Evolutionary conservation across 2,888 invertebrate species (phyloP), one percentile per base, ranked within the genome.

Genomic region (Ornithoptera alexandrae): DNA sequence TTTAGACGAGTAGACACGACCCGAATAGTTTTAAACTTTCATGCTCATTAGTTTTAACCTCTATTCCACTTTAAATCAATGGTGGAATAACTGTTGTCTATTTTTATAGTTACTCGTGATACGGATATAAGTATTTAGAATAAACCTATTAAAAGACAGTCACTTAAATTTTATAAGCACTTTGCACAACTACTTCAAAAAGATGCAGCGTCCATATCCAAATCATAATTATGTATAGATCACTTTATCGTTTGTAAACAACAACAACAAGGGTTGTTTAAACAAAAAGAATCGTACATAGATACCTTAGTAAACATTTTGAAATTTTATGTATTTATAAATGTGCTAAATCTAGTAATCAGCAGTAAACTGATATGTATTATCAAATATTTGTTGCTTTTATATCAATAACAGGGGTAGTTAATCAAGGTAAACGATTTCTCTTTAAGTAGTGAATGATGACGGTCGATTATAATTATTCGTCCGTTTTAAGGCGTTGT

Each of bases 371-470:
- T 76, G 76, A 72, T 75, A 72, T 67, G 39, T 61, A 61, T 58
- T 62, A 42, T 61, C 53, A 59, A 71, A 70, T 68, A 57, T 30
- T 64, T 20, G 62, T 67, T 62, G 66, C 72, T 72, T 75, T 74
- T 75, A 75, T 75, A 75, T 68, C 61, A 57, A 60, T 58, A 58
- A 62, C 70, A 72, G 71, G 74, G 68, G 62, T 66, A 66, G 36
- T 42, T 66, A 57, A 74, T 69, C 75, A 78, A 77, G 75, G 77
- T 76, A 73, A 78, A 66, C 67, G 76, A 77, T 78, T 78, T 78
- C 76, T 75, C 72, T 76, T 68, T 65, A 77, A 73, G 64, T 71
- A 75, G 69, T 77, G 72, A 76, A 67, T 70, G 75, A 72, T 77
- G 71, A 77, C 74, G 63, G 70, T 61, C 69, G 72, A 67, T 73